These are phyloP conservation scores for Scaptomyza cyrtandrae DNA, from an alignment of 2,888 invertebrate species.

Conservation along the genomic window DNA sequence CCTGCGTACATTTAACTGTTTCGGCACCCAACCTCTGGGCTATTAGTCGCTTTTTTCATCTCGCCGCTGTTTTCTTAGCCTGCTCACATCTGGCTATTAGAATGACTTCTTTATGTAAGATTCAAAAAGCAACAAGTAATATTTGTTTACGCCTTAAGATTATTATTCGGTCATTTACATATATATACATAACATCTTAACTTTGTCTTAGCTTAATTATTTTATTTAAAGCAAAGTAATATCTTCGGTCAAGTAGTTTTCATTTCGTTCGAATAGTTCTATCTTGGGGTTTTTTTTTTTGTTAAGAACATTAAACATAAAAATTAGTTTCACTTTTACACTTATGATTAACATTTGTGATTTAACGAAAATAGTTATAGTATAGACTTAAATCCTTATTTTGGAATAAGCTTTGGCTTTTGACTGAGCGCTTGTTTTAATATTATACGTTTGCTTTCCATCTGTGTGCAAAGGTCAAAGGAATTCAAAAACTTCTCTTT, in stretches of 20 bases:
- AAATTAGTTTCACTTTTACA: not conserved
- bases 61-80: constrained; percentile 42
- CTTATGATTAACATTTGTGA: not conserved
- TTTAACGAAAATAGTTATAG: not conserved
- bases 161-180: not conserved
- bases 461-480: constrained; percentile 60
- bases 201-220: not conserved
- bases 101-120: not conserved
- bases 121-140: not conserved
- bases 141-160: not conserved
- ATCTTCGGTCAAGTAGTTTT: constrained; percentile 5
- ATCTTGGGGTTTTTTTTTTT: not conserved
- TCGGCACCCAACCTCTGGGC: constrained; percentile 60
- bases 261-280: not conserved
- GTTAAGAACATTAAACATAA: constrained; percentile 13
- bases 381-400: not conserved
- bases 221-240: constrained; percentile 9
- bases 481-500: constrained; percentile 54
- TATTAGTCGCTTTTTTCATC: constrained; percentile 71
- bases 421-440: constrained; percentile 15
- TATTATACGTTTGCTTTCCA: constrained; percentile 39
- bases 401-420: constrained; percentile 18
- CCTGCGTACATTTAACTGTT: constrained; percentile 52
- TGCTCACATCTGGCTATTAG: constrained; percentile 16
- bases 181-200: not conserved